A percentile compares a stretch with the other conserved stretches of the same genome.
phyloP scores from a whole-genome alignment of 2,888 invertebrate species.

The Pyrocoelia pectoralis region DNA sequence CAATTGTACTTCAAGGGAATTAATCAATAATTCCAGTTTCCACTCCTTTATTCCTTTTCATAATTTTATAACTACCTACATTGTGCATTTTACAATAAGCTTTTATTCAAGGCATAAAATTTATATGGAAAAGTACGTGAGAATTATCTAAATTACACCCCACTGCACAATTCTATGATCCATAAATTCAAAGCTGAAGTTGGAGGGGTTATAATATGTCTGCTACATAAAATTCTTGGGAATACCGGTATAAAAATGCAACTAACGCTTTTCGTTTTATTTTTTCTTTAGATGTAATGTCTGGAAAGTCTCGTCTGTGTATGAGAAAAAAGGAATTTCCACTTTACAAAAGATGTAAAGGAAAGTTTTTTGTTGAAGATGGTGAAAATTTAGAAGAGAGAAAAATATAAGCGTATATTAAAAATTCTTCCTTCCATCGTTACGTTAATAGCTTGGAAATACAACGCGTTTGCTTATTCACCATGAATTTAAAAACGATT shows the following conservation, averaged over 20 bases:
- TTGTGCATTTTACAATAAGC: background rate
- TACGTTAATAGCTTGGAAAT: too few species aligned
- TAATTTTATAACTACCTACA: too few species aligned
- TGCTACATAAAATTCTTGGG: background rate
- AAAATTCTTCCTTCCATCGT: background rate
- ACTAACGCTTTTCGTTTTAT: background rate
- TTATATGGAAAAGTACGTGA: constrained; percentile 3
- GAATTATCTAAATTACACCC: constrained; percentile 11
- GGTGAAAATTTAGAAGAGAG: background rate
- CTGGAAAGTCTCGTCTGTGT: background rate
- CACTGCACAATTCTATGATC: background rate
- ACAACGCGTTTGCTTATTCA: too few species aligned
- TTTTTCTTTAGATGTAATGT: background rate
- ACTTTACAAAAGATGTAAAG: background rate
- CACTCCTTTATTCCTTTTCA: too few species aligned
- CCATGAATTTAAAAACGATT: too few species aligned
- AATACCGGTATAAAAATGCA: background rate
- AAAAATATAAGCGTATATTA: background rate
- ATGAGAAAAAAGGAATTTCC: constrained; percentile 1
- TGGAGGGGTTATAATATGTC: background rate
- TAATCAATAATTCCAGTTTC: too few species aligned
- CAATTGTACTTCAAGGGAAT: too few species aligned
- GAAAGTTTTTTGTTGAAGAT: background rate
- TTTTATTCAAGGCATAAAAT: constrained; percentile 3
- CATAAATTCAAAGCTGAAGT: background rate